Conservation (phyloP, 92 coral and sea anemone species). For the Diadumene lineata region DNA sequence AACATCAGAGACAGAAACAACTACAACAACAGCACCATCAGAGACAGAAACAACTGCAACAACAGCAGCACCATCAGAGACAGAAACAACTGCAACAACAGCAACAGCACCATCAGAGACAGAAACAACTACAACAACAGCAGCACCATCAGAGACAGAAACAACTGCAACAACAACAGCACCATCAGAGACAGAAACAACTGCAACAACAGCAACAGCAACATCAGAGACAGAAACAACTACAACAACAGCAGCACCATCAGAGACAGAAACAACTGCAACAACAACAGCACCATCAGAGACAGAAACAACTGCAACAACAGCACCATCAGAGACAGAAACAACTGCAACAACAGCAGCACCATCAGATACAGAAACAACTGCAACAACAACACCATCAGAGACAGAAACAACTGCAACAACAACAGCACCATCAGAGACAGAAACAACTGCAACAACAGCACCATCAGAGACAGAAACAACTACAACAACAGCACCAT, state of each 20-base stretch:
- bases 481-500: neutral
- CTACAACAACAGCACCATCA: neutral
- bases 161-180: constrained; percentile 11
- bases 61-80: neutral
- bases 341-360: constrained; percentile 1
- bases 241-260: constrained; percentile 27
- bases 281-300: constrained; percentile 18
- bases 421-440: too few relatives aligned
- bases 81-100: neutral
- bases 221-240: constrained; percentile 15
- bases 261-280: constrained; percentile 12
- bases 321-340: constrained; percentile 12
- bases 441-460: constrained; percentile 6
- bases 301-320: constrained; percentile 13
- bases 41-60: neutral
- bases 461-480: constrained; percentile 2
- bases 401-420: constrained; percentile 7
- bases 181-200: constrained; percentile 15
- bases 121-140: constrained; percentile 5
- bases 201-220: constrained; percentile 20
- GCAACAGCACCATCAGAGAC: neutral
- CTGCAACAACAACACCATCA: constrained; percentile 18
- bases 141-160: neutral
- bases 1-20: neutral
- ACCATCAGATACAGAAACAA: constrained; percentile 8